phyloP scores from a whole-genome alignment of 1,140 invertebrate species.

The Cepaea nemoralis region DNA sequence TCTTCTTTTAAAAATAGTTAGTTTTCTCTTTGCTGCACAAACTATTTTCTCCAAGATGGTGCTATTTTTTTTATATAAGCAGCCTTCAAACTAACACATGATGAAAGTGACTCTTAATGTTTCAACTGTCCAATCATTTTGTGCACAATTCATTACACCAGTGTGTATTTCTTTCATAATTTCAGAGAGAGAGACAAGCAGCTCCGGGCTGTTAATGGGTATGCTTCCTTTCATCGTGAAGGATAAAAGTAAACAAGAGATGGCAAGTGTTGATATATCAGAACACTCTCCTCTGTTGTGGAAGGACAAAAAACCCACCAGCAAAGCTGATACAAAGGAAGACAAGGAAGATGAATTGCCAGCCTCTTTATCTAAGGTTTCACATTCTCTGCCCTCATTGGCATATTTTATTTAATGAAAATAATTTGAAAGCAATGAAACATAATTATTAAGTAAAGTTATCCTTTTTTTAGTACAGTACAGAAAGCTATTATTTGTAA shows the following conservation, averaged over 20 bases:
- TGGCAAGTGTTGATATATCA: not conserved
- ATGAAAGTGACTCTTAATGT: too few relatives aligned
- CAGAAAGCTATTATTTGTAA: too few relatives aligned
- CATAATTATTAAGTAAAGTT: too few relatives aligned
- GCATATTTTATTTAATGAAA: conserved; percentile 22
- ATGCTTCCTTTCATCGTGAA: not conserved
- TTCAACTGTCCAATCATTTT: too few relatives aligned
- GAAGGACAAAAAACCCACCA: not conserved
- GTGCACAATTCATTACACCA: too few relatives aligned
- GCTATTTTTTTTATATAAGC: too few relatives aligned
- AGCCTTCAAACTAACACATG: too few relatives aligned
- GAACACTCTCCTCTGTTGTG: not conserved
- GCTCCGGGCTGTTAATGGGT: not conserved
- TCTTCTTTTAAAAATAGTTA: too few relatives aligned
- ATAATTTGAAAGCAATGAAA: too few relatives aligned
- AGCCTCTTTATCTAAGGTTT: not conserved
- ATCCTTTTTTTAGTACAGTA: too few relatives aligned
- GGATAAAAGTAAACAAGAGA: not conserved
- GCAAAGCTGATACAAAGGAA: not conserved
- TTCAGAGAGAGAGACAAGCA: not conserved
- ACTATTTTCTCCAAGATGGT: too few relatives aligned
- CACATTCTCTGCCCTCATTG: not conserved
- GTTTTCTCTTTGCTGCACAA: too few relatives aligned
- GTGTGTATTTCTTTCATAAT: not conserved
- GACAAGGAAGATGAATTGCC: not conserved